Conservation (phyloP, 2,888 invertebrate species). For the Campoletis raptor region DNA sequence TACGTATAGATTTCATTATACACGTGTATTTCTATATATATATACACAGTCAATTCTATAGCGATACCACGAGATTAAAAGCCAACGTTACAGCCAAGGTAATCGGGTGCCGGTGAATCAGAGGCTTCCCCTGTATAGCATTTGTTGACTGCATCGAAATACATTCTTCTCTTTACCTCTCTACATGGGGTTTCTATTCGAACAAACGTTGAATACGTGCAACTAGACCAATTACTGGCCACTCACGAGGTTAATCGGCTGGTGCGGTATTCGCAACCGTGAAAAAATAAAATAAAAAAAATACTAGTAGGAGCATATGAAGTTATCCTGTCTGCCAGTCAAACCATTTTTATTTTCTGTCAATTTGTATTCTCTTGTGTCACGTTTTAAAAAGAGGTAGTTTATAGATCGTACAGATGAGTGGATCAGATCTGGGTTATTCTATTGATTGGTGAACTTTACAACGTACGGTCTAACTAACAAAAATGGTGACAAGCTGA, state of each 20-base stretch:
- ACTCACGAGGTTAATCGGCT: constrained; percentile 62
- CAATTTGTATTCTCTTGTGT: not conserved
- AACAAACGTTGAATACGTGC: constrained; percentile 51
- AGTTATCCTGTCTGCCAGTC: not conserved
- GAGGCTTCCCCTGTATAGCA: constrained; percentile 6
- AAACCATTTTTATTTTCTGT: constrained; percentile 28
- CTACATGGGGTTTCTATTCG: not conserved
- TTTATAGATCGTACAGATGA: constrained; percentile 4
- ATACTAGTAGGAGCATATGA: not conserved
- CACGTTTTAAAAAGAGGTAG: constrained; percentile 5
- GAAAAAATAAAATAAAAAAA: constrained; percentile 30
- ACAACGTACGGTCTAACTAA: not conserved
- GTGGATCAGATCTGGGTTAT: constrained; percentile 13
- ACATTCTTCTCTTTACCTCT: constrained; percentile 22
- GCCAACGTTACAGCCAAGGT: constrained; percentile 53
- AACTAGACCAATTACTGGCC: constrained; percentile 65
- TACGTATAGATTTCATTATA: constrained; percentile 6
- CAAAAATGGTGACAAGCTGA: not conserved
- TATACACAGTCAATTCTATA: constrained; percentile 20
- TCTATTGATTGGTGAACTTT: not conserved
- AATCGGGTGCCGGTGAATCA: constrained; percentile 54
- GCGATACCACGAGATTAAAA: constrained; percentile 64
- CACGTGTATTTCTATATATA: not conserved
- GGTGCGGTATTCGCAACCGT: constrained; percentile 46
- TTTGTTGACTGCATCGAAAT: constrained; percentile 54